phyloP scores from a whole-genome alignment of 1,140 invertebrate species.

The Lamellibrachia luymesi region DNA sequence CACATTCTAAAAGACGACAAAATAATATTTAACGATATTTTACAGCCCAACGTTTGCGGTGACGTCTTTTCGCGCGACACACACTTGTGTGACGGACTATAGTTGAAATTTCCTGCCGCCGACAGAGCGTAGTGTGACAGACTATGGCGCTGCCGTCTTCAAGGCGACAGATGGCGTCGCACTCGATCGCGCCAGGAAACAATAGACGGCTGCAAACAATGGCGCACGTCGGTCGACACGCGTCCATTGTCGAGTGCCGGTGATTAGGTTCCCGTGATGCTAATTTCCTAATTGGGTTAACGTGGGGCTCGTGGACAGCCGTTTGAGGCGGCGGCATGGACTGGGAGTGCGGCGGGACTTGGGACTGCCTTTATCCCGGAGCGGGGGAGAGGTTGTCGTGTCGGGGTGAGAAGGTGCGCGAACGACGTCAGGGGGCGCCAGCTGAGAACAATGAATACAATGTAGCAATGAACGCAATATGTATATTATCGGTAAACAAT shows the following conservation, averaged over 20 bases:
- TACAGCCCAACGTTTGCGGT: background rate
- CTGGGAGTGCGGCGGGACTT: background rate
- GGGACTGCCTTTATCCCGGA: background rate
- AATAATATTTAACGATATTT: background rate
- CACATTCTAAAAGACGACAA: too few relatives aligned
- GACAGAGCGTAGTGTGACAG: background rate
- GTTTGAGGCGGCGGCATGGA: background rate
- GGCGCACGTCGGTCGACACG: background rate
- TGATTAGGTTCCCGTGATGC: background rate
- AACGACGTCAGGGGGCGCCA: background rate
- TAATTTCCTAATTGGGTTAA: conserved; percentile 5
- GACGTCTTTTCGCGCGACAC: background rate
- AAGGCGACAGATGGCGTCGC: background rate
- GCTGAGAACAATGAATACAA: background rate
- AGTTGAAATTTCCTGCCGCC: background rate
- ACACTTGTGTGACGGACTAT: background rate
- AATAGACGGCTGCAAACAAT: background rate
- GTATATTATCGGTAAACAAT: background rate
- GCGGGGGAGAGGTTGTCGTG: background rate
- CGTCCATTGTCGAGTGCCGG: background rate
- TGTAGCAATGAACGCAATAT: background rate
- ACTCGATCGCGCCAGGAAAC: background rate
- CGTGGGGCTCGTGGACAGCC: background rate
- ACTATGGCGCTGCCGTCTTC: background rate
- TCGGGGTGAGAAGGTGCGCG: background rate